phyloP scores from a whole-genome alignment of 1,140 invertebrate genomes.

The Achatina immaculata region DNA sequence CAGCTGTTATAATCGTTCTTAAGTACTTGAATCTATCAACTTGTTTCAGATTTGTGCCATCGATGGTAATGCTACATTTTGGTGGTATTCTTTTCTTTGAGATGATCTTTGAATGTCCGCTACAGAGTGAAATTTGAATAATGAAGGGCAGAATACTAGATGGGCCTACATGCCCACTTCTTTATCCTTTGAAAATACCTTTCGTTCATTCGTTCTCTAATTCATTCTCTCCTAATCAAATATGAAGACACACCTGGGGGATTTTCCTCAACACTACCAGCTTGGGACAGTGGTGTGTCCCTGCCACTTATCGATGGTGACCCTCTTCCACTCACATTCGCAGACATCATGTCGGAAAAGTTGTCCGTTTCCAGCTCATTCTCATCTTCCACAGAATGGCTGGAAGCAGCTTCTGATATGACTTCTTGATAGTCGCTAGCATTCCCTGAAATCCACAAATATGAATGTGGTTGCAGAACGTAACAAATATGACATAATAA shows the following conservation, averaged over 20 bases:
- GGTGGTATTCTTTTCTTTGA: no score
- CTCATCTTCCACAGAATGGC: conserved; percentile 88
- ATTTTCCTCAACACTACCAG: conserved; percentile 57
- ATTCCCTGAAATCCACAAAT: conserved; percentile 81
- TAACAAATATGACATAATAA: neutral
- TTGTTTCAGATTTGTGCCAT: no score
- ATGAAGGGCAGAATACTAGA: no score
- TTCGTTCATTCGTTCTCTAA: no score
- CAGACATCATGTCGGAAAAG: conserved; percentile 93
- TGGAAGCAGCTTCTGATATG: conserved; percentile 93
- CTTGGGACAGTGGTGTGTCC: conserved; percentile 90
- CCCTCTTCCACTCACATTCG: conserved; percentile 88
- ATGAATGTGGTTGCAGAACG: neutral
- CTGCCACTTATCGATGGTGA: conserved; percentile 89
- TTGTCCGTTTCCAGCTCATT: conserved; percentile 85
- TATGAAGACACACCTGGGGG: conserved; percentile 68
- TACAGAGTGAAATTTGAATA: no score
- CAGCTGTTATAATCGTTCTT: no score
- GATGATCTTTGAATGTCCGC: no score
- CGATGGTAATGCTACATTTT: no score
- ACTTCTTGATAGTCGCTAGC: conserved; percentile 94
- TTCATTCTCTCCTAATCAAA: no score
- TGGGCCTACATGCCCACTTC: no score
- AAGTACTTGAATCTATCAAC: no score
- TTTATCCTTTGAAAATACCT: no score